phyloP scores from a whole-genome alignment of 2,113 vertebrate species.

The Cololabis saira region DNA sequence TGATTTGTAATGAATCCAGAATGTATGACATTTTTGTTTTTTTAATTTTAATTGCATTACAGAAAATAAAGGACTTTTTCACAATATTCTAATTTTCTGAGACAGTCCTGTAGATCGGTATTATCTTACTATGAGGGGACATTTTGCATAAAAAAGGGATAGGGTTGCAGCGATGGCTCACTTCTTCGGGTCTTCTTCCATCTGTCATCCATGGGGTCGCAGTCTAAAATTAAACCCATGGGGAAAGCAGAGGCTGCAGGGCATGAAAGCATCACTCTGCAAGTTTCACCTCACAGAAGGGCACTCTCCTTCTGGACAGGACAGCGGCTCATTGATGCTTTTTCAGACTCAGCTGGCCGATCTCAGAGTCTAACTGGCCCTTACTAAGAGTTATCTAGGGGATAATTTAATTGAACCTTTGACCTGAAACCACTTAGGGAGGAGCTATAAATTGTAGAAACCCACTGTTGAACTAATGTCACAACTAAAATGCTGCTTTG shows the following conservation, averaged over 20 bases:
- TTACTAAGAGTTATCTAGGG: constrained; percentile 37
- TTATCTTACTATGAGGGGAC: not conserved
- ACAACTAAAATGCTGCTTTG: constrained; percentile 16
- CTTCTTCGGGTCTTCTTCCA: constrained; percentile 7
- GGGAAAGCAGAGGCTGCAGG: constrained; percentile 16
- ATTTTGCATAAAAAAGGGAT: not conserved
- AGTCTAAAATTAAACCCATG: constrained; percentile 1
- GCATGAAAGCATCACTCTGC: constrained; percentile 17
- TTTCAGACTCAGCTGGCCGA: constrained; percentile 22
- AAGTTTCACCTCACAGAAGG: constrained; percentile 8
- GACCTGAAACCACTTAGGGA: constrained; percentile 51
- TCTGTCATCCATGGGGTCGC: constrained; percentile 22
- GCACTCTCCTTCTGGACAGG: constrained; percentile 9
- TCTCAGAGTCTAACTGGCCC: constrained; percentile 44
- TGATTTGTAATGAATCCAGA: too few species aligned
- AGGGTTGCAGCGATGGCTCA: not conserved
- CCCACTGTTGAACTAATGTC: constrained; percentile 24
- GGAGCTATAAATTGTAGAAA: constrained; percentile 49
- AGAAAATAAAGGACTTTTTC: too few species aligned
- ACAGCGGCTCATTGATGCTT: constrained; percentile 34
- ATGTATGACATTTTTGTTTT: too few species aligned
- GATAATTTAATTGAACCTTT: constrained; percentile 55
- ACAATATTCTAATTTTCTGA: too few species aligned
- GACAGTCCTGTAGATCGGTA: too few species aligned
- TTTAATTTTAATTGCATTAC: too few species aligned